These are phyloP conservation scores for Prorops nasuta DNA, from an alignment of 1,140 invertebrate genomes.

Conservation along the genomic window DNA sequence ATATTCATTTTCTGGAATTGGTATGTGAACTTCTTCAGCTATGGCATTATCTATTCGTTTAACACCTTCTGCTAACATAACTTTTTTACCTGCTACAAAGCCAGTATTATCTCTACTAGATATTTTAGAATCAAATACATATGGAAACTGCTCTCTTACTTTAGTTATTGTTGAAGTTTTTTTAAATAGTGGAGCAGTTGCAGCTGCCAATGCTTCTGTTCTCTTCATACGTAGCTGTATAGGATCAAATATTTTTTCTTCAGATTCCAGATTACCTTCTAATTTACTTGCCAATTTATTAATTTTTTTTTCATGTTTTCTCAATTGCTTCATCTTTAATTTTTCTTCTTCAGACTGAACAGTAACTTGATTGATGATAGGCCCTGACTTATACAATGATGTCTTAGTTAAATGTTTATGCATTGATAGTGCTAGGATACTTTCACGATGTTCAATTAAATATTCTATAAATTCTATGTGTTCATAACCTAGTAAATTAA, in stretches of 20 bases:
- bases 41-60: conserved; percentile 67
- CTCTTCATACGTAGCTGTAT: conserved; percentile 51
- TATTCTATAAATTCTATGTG: conserved; percentile 81
- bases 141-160: conserved; percentile 70
- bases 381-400: conserved; percentile 25
- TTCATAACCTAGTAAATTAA: conserved; percentile 86
- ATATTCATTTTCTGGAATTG: conserved; percentile 67
- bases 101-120: conserved; percentile 69
- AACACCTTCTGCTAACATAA: conserved; percentile 77
- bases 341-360: conserved; percentile 85
- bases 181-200: conserved; percentile 44
- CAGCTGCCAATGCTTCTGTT: conserved; percentile 51
- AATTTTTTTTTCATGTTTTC: conserved; percentile 86
- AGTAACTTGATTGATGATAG: conserved; percentile 68
- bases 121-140: conserved; percentile 78
- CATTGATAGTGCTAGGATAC: conserved; percentile 50
- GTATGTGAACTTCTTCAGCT: conserved; percentile 88
- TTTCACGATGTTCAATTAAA: conserved; percentile 70
- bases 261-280: conserved; percentile 58
- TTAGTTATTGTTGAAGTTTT: conserved; percentile 25
- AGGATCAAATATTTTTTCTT: conserved; percentile 53
- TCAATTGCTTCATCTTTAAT: conserved; percentile 73
- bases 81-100: conserved; percentile 76
- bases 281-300: conserved; percentile 62
- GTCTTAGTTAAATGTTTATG: conserved; percentile 45